Conservation (phyloP, 2,797 vertebrate genomes). For the Spizella passerina region DNA sequence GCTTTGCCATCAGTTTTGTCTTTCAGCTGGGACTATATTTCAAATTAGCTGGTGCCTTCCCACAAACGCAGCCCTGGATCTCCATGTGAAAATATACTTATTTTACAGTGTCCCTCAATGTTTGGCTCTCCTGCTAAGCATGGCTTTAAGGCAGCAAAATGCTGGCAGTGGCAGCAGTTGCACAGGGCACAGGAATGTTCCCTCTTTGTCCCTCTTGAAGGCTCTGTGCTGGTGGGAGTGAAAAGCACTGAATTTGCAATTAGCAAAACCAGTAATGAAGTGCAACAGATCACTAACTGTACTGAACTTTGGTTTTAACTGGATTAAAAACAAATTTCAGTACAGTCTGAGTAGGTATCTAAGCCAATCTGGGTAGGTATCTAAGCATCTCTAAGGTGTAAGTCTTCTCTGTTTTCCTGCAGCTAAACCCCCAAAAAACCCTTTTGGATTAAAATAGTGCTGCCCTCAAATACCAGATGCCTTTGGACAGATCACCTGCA, state of each 20-base stretch:
- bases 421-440: neutral
- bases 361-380: no score
- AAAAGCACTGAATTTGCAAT: neutral
- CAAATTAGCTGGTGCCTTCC: neutral
- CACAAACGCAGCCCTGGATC: neutral
- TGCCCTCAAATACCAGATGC: neutral
- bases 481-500: neutral
- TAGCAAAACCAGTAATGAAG: neutral
- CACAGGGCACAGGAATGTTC: neutral
- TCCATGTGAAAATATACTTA: fast-evolving
- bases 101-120: neutral
- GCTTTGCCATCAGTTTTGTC: neutral
- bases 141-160: neutral
- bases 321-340: neutral
- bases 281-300: neutral
- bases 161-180: neutral
- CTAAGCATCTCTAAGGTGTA: neutral
- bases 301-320: neutral
- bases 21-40: neutral
- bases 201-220: neutral
- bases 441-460: neutral
- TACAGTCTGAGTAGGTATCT: neutral
- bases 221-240: neutral
- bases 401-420: neutral
- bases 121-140: neutral